phyloP scores from a whole-genome alignment of 1,140 invertebrate species.

The fruit fly (Drosophila melanogaster) region DNA sequence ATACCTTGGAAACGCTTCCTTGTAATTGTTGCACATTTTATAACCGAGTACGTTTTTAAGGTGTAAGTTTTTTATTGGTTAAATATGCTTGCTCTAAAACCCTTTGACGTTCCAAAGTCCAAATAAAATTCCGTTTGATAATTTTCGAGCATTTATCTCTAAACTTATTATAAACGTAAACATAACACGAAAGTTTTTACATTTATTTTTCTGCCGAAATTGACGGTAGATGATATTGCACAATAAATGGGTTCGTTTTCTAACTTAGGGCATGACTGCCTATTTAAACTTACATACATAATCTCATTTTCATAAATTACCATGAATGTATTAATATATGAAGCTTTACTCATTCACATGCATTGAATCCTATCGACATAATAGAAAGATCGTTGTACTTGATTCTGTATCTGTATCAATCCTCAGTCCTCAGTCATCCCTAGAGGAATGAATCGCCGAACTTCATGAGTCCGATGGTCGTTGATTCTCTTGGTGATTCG shows the following conservation, averaged over 20 bases:
- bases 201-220: constrained; percentile 20
- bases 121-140: constrained; percentile 1
- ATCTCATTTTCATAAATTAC: constrained; percentile 17
- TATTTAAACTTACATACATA: constrained; percentile 31
- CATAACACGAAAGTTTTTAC: constrained; percentile 43
- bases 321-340: constrained; percentile 5
- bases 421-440: background rate
- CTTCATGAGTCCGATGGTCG: constrained; percentile 35
- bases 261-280: background rate
- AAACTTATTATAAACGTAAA: constrained; percentile 41
- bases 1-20: too few species aligned
- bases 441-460: background rate
- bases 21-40: too few species aligned
- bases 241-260: constrained; percentile 11
- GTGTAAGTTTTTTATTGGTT: background rate
- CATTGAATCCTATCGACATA: constrained; percentile 30
- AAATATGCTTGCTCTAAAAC: background rate
- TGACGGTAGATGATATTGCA: constrained; percentile 34
- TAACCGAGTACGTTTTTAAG: too few species aligned
- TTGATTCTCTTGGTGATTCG: constrained; percentile 31
- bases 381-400: constrained; percentile 54
- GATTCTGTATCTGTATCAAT: constrained; percentile 18
- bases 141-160: constrained; percentile 27
- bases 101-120: background rate
- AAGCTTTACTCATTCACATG: constrained; percentile 21